Base-by-base conservation (phyloP, 1,140 invertebrate species). In the Aphelenchoides avenae region DNA sequence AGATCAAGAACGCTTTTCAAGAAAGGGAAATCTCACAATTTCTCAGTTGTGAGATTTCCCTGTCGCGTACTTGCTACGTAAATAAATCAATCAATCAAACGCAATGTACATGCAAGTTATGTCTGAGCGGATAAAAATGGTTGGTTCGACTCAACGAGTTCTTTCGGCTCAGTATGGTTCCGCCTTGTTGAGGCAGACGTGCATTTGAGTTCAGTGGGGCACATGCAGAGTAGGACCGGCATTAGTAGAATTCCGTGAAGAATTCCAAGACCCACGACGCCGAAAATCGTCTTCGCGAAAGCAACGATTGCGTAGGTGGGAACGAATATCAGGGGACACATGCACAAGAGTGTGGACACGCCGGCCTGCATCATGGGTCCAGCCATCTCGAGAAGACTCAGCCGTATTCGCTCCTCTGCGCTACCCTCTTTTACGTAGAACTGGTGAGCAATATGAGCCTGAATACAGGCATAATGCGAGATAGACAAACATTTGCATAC, bases 301-400 rank as follows among this genome's bases (percentile, higher is more conserved):
- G 71, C 72, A 7, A 77, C 68, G 31, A 75, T 75, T 5, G 73
- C 73, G 58, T 75, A 75, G 7, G 73, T 75, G 22, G 63, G 59
- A 5, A 75, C 61, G 43, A 75, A 69, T 13, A 76, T 58, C 24
- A 75, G 42, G 0, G 72, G 72, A 18, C 73, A 47, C 72, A 75
- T 75, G 39, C 70, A 74, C 0, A 75, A 49, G 15, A 71, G 54
- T 2, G 70, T 57, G 41, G 31, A 58, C 5, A 33, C 27, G 18
- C 57, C 58, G n/a, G 57, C 57, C 36, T 64, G 33, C 15, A 75
- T 36, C 72, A 76, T 74, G 7, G 72, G 72, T 24, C 43, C 50
- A 6, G 52, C 63, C 73, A 74, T 76, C 56, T 76, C 72, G 26
- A 57, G 52, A 18, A 71, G 53, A 47, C 61, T 70, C 18, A 42